These are phyloP conservation scores for Drosophila ogumai DNA, from an alignment of 1,140 invertebrate genomes.

Conservation along the genomic window DNA sequence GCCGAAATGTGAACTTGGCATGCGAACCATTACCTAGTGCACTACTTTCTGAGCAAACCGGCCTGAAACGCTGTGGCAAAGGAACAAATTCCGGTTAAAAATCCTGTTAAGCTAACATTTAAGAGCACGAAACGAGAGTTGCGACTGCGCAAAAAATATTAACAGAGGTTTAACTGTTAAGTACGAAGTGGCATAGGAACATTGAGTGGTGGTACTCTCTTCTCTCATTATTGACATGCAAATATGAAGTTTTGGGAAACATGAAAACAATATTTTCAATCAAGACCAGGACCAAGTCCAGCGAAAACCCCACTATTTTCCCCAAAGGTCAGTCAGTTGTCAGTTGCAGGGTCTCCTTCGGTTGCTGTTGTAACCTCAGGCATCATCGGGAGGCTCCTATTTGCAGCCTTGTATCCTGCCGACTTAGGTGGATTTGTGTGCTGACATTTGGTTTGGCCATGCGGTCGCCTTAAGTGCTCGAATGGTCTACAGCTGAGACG, in stretches of 20 bases:
- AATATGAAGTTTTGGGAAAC: conserved; percentile 3
- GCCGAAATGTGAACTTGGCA: conserved; percentile 54
- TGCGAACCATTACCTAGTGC: conserved; percentile 62
- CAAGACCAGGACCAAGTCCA: not conserved
- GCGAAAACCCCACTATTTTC: not conserved
- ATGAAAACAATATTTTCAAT: conserved; percentile 16
- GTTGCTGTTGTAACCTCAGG: conserved; percentile 8
- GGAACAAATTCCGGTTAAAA: conserved; percentile 14
- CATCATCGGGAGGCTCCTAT: conserved; percentile 13
- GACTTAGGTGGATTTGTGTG: conserved; percentile 52
- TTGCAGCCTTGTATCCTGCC: conserved; percentile 27
- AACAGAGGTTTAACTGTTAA: conserved; percentile 20
- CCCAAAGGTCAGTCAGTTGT: conserved; percentile 8
- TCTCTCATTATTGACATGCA: conserved; percentile 5
- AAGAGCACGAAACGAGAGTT: conserved; percentile 44
- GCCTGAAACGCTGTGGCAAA: conserved; percentile 31
- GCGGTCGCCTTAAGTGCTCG: conserved; percentile 57
- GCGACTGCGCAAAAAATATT: conserved; percentile 58
- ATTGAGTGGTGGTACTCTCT: not conserved
- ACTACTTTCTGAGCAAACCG: conserved; percentile 24
- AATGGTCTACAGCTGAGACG: conserved; percentile 7
- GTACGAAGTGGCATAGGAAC: conserved; percentile 24
- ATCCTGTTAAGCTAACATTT: conserved; percentile 64
- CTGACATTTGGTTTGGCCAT: conserved; percentile 58
- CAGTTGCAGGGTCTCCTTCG: not conserved